These are phyloP conservation scores for Thamnaconus septentrionalis DNA, from an alignment of 2,113 vertebrate genomes.

Conservation along the genomic window DNA sequence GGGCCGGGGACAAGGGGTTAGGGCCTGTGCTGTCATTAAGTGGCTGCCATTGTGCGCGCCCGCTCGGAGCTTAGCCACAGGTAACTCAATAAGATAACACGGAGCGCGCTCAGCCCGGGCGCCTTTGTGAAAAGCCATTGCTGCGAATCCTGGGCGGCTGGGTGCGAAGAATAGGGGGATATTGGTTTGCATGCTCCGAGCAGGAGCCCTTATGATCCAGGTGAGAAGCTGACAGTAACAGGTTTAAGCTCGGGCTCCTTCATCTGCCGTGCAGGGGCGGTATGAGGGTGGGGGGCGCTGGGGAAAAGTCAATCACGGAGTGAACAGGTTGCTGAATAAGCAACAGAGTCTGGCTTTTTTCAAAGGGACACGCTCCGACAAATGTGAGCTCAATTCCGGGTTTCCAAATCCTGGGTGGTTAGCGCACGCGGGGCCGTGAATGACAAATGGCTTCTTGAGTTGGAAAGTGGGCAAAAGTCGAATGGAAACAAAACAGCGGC, in stretches of 20 bases:
- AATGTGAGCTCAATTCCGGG: slow-evolving; percentile 28
- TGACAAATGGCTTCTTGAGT: slow-evolving; percentile 14
- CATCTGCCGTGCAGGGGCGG: slow-evolving; percentile 52
- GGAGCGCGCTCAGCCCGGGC: slow-evolving; percentile 52
- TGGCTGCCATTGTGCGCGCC: slow-evolving; percentile 69
- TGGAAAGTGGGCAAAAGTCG: slow-evolving; percentile 13
- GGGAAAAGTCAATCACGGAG: slow-evolving; percentile 62
- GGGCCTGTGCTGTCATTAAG: slow-evolving; percentile 71
- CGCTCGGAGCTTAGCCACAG: slow-evolving; percentile 73
- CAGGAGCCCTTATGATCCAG: slow-evolving; percentile 72
- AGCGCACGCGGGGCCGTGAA: slow-evolving; percentile 14
- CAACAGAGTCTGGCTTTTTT: slow-evolving; percentile 38
- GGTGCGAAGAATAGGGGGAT: slow-evolving; percentile 62
- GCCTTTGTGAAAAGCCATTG: slow-evolving; percentile 60
- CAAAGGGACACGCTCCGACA: slow-evolving; percentile 40
- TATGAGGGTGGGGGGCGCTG: slow-evolving; percentile 26
- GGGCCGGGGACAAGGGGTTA: slow-evolving; percentile 69
- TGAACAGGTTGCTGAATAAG: slow-evolving; percentile 55
- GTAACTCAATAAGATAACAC: slow-evolving; percentile 78
- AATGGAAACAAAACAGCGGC: no score
- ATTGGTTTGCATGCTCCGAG: slow-evolving; percentile 72
- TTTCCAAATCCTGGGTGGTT: slow-evolving; percentile 25
- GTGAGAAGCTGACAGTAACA: slow-evolving; percentile 79
- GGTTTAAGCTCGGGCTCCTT: slow-evolving; percentile 71
- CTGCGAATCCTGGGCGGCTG: slow-evolving; percentile 62